Conservation (phyloP, 2,888 invertebrate species). For the Dicroscelio sp. region DNA sequence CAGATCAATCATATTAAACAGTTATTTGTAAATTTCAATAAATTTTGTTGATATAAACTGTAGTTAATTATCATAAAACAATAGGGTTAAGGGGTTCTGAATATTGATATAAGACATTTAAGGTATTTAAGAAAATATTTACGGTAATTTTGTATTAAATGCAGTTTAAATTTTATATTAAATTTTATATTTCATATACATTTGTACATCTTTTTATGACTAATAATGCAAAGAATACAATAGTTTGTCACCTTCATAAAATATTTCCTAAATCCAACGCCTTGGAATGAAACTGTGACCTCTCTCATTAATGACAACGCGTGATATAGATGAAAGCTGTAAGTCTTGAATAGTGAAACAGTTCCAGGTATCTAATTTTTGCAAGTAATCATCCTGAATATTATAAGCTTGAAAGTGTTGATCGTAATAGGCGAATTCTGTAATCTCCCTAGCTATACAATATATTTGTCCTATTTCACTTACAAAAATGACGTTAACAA, state of each 20-base stretch:
- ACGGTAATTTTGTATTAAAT: too few species aligned
- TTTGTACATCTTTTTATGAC: not conserved
- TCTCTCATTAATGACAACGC: not conserved
- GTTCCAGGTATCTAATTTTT: slow-evolving; percentile 11
- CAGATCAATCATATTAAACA: too few species aligned
- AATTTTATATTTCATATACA: not conserved
- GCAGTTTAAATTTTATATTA: not conserved
- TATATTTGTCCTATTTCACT: not conserved
- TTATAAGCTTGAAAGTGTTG: slow-evolving; percentile 42
- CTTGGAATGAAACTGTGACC: slow-evolving; percentile 5
- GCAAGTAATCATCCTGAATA: not conserved
- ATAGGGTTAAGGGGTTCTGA: not conserved
- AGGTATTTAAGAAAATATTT: not conserved
- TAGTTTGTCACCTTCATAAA: not conserved
- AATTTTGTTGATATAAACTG: not conserved
- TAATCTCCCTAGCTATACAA: slow-evolving; percentile 1
- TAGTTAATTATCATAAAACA: not conserved
- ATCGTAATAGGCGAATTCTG: slow-evolving; percentile 18
- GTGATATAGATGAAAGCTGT: slow-evolving; percentile 43
- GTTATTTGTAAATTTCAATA: not conserved
- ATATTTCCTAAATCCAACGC: slow-evolving; percentile 3
- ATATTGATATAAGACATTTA: not conserved
- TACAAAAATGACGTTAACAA: slow-evolving; percentile 23
- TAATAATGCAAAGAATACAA: not conserved
- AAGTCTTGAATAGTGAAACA: slow-evolving; percentile 26